Evolutionary conservation across 2,888 invertebrate species (phyloP).

Genomic region (Tupiocoris notatus): DNA sequence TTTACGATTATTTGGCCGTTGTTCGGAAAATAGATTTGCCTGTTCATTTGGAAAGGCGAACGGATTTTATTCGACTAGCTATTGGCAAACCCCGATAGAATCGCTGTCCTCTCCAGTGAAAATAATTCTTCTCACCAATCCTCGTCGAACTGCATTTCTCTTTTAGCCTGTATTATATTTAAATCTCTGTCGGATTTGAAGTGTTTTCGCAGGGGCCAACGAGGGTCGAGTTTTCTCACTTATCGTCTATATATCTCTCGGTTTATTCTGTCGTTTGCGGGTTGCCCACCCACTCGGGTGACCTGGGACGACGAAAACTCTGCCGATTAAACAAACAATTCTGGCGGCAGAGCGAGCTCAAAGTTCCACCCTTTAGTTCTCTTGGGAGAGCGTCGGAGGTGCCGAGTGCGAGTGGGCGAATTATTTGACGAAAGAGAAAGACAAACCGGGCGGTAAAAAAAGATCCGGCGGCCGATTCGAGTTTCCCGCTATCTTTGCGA

Average conservation of each 20-base stretch:
- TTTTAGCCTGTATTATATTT: background rate
- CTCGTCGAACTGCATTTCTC: background rate
- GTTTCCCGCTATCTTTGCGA: background rate
- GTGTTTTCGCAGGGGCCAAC: background rate
- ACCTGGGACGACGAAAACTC: background rate
- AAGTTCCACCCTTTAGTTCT: background rate
- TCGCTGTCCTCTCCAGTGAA: no score
- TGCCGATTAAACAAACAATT: background rate
- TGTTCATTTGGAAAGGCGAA: no score
- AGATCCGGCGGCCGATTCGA: background rate
- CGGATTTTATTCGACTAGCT: no score
- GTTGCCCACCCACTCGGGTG: background rate
- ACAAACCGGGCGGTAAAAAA: background rate
- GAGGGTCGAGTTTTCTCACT: background rate
- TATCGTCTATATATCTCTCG: background rate
- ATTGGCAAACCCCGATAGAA: no score
- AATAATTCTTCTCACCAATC: no score
- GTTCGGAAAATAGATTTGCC: no score
- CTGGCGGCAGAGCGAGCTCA: background rate
- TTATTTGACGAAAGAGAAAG: background rate
- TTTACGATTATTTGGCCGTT: no score
- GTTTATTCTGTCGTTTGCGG: background rate
- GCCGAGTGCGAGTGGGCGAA: background rate
- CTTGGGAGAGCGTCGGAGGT: background rate
- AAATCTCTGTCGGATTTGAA: background rate